A percentile compares a stretch with the other conserved stretches of the same genome.
Evolutionary conservation across 1,140 invertebrate genomes (phyloP).

Genomic region (Philotrypesis tridentata): DNA sequence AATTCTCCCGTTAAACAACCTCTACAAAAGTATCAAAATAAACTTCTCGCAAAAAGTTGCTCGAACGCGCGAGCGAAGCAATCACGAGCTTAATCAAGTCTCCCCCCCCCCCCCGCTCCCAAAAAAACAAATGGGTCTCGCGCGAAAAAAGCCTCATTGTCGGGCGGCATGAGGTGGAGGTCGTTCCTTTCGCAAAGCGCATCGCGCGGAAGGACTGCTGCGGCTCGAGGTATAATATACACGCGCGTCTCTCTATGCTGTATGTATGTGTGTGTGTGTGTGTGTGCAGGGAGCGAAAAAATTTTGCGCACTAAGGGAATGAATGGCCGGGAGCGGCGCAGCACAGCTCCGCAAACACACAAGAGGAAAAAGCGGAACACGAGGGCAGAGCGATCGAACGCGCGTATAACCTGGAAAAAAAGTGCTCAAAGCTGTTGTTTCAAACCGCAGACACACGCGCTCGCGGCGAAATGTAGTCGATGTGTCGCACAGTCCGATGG

Average conservation of each 20-base stretch:
- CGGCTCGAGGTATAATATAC: too few relatives aligned
- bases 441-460: background rate
- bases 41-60: too few relatives aligned
- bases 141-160: background rate
- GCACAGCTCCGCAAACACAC: conserved; percentile 14
- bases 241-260: too few relatives aligned
- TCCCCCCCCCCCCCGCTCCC: too few relatives aligned
- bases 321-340: background rate
- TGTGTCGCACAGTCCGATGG: background rate
- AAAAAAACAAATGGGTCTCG: background rate
- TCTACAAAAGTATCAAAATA: too few relatives aligned
- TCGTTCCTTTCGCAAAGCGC: background rate
- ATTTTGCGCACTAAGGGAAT: background rate
- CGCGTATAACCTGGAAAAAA: background rate
- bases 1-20: too few relatives aligned
- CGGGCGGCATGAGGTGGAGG: background rate
- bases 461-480: background rate
- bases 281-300: conserved; percentile 36
- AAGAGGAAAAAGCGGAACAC: conserved; percentile 17
- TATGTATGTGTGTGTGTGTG: conserved; percentile 14
- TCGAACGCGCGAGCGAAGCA: too few relatives aligned
- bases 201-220: too few relatives aligned
- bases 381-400: background rate
- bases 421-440: conserved; percentile 3
- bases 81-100: too few relatives aligned